A percentile compares a stretch with the other conserved stretches of the same genome.
Evolutionary conservation across 2,113 vertebrate species (phyloP).

Genomic region (Orthonyx spaldingii): DNA sequence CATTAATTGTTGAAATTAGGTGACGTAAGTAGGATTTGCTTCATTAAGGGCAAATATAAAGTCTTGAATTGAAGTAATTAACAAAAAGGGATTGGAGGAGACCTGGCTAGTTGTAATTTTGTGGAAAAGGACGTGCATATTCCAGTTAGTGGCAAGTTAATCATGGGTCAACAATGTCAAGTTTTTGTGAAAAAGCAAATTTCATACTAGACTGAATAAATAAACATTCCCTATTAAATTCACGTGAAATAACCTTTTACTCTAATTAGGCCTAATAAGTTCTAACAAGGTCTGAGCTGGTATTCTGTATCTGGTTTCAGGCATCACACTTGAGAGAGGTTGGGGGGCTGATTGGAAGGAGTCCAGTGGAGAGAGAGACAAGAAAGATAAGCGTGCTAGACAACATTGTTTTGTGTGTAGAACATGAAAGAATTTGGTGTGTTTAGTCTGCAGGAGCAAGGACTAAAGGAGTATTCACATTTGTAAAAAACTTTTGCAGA

Average conservation of each 20-base stretch:
- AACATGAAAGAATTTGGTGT: conserved; percentile 37
- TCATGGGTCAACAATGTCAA: neutral
- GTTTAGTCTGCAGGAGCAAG: conserved; percentile 46
- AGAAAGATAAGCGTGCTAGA: conserved; percentile 32
- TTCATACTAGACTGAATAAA: conserved; percentile 8
- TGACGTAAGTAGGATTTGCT: neutral
- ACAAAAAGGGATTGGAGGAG: neutral
- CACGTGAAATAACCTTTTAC: neutral
- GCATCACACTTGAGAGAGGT: neutral
- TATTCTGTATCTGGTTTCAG: neutral
- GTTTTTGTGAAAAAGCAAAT: neutral
- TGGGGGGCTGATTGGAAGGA: conserved; percentile 7
- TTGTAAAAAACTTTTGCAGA: neutral
- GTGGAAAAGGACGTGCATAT: neutral
- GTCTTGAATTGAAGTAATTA: neutral
- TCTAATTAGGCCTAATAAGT: neutral
- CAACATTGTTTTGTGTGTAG: neutral
- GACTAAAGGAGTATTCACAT: neutral
- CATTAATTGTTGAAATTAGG: neutral
- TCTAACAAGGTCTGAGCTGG: neutral
- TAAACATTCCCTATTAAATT: neutral
- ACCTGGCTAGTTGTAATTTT: neutral
- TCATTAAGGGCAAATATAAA: neutral
- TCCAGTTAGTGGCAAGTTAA: neutral
- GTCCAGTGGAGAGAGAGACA: conserved; percentile 19